Evolutionary conservation across 2,888 invertebrate species (phyloP).

Genomic region (Phorcus lineatus): DNA sequence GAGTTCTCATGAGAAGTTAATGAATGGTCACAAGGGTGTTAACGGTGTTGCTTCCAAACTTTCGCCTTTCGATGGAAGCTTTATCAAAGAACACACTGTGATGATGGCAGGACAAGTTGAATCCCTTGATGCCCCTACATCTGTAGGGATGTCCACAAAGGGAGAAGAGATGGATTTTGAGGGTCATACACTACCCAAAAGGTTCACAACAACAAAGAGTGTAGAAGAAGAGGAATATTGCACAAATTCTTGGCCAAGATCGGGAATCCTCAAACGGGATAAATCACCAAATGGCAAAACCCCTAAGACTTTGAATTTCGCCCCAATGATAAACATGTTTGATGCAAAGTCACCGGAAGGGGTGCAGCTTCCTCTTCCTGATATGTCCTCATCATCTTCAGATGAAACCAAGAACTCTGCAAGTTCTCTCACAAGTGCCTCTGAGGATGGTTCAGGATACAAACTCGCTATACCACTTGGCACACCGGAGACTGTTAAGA

Average conservation of each 20-base stretch:
- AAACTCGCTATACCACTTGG: constrained; percentile 47
- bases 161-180: constrained; percentile 9
- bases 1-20: constrained; percentile 25
- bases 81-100: background rate
- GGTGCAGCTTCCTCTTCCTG: constrained; percentile 56
- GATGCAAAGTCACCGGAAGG: constrained; percentile 52
- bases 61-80: constrained; percentile 27
- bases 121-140: background rate
- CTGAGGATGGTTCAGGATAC: constrained; percentile 39
- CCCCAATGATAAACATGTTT: constrained; percentile 65
- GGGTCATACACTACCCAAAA: constrained; percentile 42
- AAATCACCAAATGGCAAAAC: constrained; percentile 51
- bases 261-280: constrained; percentile 65
- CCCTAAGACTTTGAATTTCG: constrained; percentile 66
- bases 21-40: background rate
- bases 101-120: background rate
- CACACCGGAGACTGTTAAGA: constrained; percentile 15
- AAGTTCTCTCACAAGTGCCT: background rate
- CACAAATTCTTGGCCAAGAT: constrained; percentile 61
- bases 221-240: constrained; percentile 35
- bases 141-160: constrained; percentile 1
- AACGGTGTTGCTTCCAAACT: constrained; percentile 19
- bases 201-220: constrained; percentile 32
- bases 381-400: constrained; percentile 53
- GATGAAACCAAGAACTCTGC: constrained; percentile 43